These are phyloP conservation scores for Andrena bucephala DNA, from an alignment of 2,888 invertebrate species.

Conservation along the genomic window DNA sequence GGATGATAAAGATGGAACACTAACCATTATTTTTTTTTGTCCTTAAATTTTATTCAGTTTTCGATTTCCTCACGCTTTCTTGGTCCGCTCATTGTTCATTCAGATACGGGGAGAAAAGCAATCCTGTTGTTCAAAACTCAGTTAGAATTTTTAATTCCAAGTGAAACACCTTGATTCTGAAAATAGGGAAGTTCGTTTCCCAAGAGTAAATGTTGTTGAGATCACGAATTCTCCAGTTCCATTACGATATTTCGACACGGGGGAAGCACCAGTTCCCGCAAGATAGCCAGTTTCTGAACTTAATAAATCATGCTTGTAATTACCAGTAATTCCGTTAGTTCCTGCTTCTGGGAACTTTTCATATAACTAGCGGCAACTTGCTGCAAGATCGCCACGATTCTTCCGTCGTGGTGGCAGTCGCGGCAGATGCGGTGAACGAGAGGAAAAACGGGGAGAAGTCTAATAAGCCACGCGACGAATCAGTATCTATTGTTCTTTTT, in stretches of 20 bases:
- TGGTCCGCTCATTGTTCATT: not conserved
- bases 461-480: slow-evolving; percentile 47
- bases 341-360: slow-evolving; percentile 65
- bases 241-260: slow-evolving; percentile 57
- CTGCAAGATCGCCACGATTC: slow-evolving; percentile 57
- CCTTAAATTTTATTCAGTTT: not conserved
- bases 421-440: slow-evolving; percentile 53
- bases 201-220: not conserved
- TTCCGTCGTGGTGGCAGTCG: slow-evolving; percentile 36
- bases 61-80: not conserved
- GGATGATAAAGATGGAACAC: too few relatives aligned
- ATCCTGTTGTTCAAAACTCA: not conserved
- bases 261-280: slow-evolving; percentile 27
- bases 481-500: slow-evolving; percentile 34
- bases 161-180: not conserved
- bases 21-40: too few relatives aligned
- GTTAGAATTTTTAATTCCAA: not conserved
- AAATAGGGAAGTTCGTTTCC: not conserved
- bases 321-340: slow-evolving; percentile 71
- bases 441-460: slow-evolving; percentile 33
- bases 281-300: slow-evolving; percentile 68
- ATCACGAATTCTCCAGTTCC: slow-evolving; percentile 34
- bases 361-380: slow-evolving; percentile 68
- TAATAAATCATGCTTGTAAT: slow-evolving; percentile 73
- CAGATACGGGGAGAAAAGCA: not conserved